Conservation (phyloP, 2,113 vertebrate species). For the Heterotis niloticus region DNA sequence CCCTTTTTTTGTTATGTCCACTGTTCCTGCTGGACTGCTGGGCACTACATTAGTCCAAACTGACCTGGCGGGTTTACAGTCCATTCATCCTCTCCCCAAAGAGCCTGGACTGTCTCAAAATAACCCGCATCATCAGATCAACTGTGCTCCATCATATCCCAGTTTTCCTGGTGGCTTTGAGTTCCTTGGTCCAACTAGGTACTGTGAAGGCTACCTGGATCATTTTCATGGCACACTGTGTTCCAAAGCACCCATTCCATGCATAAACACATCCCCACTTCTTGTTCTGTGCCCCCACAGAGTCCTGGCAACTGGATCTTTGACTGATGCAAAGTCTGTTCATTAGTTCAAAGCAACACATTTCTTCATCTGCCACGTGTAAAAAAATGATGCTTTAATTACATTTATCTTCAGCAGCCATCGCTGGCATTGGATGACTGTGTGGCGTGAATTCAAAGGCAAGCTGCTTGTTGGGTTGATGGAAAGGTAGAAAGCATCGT, state of each 20-base stretch:
- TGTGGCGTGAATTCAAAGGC: neutral
- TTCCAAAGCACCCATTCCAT: neutral
- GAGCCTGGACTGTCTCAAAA: no score
- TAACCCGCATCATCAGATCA: no score
- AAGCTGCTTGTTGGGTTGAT: constrained; percentile 3
- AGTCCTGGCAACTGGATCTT: neutral
- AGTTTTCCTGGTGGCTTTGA: no score
- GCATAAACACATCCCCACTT: neutral
- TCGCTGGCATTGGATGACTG: neutral
- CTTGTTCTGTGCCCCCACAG: neutral
- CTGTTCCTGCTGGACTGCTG: neutral
- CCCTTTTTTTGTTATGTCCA: neutral
- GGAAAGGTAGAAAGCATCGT: neutral
- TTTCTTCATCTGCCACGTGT: neutral
- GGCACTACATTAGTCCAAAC: neutral
- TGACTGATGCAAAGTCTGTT: neutral
- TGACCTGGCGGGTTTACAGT: no score
- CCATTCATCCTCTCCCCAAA: no score
- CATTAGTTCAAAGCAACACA: neutral
- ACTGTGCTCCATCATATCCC: no score
- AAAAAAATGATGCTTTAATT: neutral
- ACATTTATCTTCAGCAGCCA: neutral
- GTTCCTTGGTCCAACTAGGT: no score
- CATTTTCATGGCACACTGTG: neutral
- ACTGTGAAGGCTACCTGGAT: neutral